Percentiles rank a stretch among this genome's conserved stretches.
These are phyloP conservation scores for Melanotaenia nigrans DNA, from an alignment of 2,797 vertebrate species.

Conservation along the genomic window DNA sequence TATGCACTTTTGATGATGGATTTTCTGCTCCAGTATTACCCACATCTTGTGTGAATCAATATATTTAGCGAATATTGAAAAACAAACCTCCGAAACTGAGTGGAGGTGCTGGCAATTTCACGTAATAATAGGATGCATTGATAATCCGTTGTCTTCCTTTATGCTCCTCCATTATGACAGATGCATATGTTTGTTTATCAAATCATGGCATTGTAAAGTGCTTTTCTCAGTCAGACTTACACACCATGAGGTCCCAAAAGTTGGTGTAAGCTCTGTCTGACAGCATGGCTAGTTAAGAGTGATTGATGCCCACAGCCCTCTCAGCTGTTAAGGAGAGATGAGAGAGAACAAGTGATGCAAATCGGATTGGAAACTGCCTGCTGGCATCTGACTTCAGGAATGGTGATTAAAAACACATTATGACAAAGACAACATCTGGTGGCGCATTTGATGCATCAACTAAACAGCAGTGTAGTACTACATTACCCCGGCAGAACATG, in stretches of 20 bases:
- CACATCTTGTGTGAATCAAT: neutral
- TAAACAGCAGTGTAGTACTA: constrained; percentile 52
- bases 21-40: neutral
- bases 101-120: neutral
- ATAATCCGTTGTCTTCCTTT: neutral
- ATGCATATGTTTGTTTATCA: neutral
- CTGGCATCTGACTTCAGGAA: constrained; percentile 80
- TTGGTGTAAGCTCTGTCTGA: constrained; percentile 50
- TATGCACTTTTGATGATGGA: neutral
- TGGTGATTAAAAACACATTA: constrained; percentile 86
- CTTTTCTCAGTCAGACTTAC: constrained; percentile 11
- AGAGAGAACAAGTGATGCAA: constrained; percentile 69
- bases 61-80: neutral
- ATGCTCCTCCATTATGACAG: neutral
- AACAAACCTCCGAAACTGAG: neutral
- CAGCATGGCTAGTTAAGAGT: constrained; percentile 76
- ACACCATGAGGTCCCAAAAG: constrained; percentile 32
- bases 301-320: constrained; percentile 75
- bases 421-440: constrained; percentile 81
- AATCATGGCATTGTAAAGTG: constrained; percentile 5
- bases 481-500: constrained; percentile 52
- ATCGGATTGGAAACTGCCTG: constrained; percentile 71
- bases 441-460: constrained; percentile 63
- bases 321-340: constrained; percentile 73
- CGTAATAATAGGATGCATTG: neutral